Conservation (phyloP, 2,797 vertebrate species). For the Amphiprion clarkii region DNA sequence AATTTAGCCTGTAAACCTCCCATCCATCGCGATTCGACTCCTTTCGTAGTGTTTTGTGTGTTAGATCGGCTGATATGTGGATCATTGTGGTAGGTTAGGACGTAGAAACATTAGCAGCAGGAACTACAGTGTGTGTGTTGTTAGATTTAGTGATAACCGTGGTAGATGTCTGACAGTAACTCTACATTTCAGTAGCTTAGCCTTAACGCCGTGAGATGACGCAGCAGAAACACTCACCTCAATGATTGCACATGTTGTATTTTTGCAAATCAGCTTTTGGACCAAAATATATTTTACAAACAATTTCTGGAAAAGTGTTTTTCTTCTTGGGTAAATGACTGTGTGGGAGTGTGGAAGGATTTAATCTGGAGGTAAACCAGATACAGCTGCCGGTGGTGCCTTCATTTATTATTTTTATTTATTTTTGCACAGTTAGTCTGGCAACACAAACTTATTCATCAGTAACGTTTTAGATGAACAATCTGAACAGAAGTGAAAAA, state of each 20-base stretch:
- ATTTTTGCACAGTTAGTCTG: too few relatives aligned
- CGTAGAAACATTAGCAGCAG: conserved; percentile 20
- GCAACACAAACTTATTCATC: too few relatives aligned
- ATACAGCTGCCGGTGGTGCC: too few relatives aligned
- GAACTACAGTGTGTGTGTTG: conserved; percentile 29
- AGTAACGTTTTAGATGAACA: too few relatives aligned
- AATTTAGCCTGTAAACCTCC: neutral
- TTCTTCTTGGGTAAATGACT: conserved; percentile 2
- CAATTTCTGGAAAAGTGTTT: conserved; percentile 61
- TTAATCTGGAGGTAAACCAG: too few relatives aligned
- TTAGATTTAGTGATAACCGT: conserved; percentile 38
- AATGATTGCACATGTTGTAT: conserved; percentile 79
- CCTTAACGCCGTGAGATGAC: conserved; percentile 46
- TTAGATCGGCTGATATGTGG: conserved; percentile 33
- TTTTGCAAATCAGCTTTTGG: conserved; percentile 87
- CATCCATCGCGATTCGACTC: neutral
- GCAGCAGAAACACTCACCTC: conserved; percentile 48
- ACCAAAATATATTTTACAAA: conserved; percentile 88
- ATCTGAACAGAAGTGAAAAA: too few relatives aligned
- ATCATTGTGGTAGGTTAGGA: conserved; percentile 29
- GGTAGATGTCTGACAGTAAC: conserved; percentile 26
- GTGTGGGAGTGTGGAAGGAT: neutral
- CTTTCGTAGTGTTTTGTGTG: conserved; percentile 29
- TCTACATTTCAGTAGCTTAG: conserved; percentile 64
- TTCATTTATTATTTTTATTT: too few relatives aligned